phyloP scores from a whole-genome alignment of 2,113 vertebrate genomes.

The Uria lomvia region DNA sequence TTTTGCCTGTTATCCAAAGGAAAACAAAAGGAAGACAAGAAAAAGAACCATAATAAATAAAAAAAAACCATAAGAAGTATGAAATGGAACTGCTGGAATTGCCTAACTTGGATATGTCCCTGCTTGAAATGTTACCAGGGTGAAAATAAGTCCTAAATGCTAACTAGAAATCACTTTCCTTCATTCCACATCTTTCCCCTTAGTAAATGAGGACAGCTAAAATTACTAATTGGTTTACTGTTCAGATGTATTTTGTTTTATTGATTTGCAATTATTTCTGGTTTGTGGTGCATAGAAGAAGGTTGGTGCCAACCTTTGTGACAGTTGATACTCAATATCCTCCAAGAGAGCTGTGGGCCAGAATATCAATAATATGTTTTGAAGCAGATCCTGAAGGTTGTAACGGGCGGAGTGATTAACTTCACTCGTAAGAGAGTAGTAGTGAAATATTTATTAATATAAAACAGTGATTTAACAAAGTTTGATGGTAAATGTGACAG shows the following conservation, averaged over 20 bases:
- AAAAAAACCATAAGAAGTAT: background rate
- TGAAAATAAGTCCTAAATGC: background rate
- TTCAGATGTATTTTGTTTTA: constrained; percentile 98
- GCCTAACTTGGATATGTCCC: background rate
- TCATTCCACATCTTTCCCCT: constrained; percentile 25
- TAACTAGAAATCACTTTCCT: constrained; percentile 35
- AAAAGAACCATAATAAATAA: background rate
- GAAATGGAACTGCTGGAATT: background rate
- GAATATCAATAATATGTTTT: constrained; percentile 84
- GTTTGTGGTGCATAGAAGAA: constrained; percentile 87
- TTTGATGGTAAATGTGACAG: too few relatives aligned
- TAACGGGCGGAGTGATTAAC: too few relatives aligned
- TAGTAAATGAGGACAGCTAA: constrained; percentile 85
- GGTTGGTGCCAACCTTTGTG: constrained; percentile 93
- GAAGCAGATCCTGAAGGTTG: constrained; percentile 71
- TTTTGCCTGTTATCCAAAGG: background rate
- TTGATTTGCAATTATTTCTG: constrained; percentile 99
- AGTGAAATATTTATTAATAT: too few relatives aligned
- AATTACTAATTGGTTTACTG: constrained; percentile 98
- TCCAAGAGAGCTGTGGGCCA: constrained; percentile 76
- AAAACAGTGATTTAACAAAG: too few relatives aligned
- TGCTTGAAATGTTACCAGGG: background rate
- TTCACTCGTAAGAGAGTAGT: too few relatives aligned
- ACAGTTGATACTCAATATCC: constrained; percentile 90
- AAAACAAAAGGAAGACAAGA: background rate